Percentiles rank a stretch among this genome's conserved stretches.
Conservation (phyloP, 2,888 invertebrate genomes). For the Lasioglossum oenotherae region DNA sequence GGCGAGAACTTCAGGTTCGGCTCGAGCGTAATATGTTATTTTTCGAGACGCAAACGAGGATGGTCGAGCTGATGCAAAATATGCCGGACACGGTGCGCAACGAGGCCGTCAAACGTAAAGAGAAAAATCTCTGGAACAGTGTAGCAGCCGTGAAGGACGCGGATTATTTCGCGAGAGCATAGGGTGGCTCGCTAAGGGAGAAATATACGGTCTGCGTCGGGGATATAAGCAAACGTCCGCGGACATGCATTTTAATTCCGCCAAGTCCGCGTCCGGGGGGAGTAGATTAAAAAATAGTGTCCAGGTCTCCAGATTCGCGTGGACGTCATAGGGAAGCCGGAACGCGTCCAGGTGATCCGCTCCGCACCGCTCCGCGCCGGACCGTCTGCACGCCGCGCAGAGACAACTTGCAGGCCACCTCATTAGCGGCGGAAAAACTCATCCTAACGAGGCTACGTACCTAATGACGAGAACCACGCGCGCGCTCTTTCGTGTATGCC, state of each 20-base stretch:
- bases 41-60: neutral
- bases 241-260: slow-evolving; percentile 73
- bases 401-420: slow-evolving; percentile 74
- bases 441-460: slow-evolving; percentile 79
- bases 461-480: slow-evolving; percentile 79
- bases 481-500: slow-evolving; percentile 60
- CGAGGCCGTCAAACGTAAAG: neutral
- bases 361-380: slow-evolving; percentile 8
- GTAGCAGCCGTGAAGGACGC: slow-evolving; percentile 31
- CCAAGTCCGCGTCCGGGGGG: slow-evolving; percentile 65
- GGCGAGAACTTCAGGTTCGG: too few relatives aligned
- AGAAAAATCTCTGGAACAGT: slow-evolving; percentile 18
- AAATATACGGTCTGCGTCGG: slow-evolving; percentile 56
- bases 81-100: neutral
- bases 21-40: neutral
- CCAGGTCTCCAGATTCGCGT: slow-evolving; percentile 66
- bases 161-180: slow-evolving; percentile 43
- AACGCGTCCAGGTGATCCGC: slow-evolving; percentile 59
- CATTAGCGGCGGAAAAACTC: slow-evolving; percentile 79
- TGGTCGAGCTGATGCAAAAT: neutral
- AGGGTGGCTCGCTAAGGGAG: slow-evolving; percentile 59
- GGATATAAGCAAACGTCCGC: slow-evolving; percentile 60
- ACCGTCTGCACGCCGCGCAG: slow-evolving; percentile 61
- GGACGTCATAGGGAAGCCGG: slow-evolving; percentile 64
- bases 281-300: slow-evolving; percentile 75